phyloP scores from a whole-genome alignment of 1,140 invertebrate species.

The Vanessa tameamea region DNA sequence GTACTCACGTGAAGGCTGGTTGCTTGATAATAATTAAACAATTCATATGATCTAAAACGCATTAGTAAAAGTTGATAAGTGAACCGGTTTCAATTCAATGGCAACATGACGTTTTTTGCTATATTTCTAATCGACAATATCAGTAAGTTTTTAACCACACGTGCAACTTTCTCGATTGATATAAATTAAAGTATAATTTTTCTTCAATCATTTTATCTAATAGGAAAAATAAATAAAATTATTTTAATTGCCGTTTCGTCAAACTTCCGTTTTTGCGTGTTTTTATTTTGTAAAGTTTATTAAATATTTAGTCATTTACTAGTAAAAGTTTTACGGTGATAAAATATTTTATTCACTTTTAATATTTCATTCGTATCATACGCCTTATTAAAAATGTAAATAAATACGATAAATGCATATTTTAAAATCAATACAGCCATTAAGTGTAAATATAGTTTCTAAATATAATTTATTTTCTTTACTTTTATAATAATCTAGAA shows the following conservation, averaged over 20 bases:
- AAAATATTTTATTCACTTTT: not conserved
- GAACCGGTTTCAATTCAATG: not conserved
- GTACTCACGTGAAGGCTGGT: too few species aligned
- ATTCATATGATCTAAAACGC: not conserved
- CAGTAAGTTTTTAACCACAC: not conserved
- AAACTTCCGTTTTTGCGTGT: not conserved
- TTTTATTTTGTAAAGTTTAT: not conserved
- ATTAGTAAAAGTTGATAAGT: conserved; percentile 5
- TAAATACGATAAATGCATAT: too few species aligned
- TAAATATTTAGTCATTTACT: not conserved
- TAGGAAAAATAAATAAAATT: not conserved
- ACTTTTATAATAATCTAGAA: too few species aligned
- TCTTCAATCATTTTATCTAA: not conserved
- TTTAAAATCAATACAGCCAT: too few species aligned
- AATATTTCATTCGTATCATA: not conserved
- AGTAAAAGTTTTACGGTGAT: not conserved
- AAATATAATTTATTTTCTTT: too few species aligned
- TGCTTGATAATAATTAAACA: not conserved
- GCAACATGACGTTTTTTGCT: conserved; percentile 1
- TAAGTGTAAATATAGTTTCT: too few species aligned
- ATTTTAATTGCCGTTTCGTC: not conserved
- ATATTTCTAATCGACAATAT: conserved; percentile 12
- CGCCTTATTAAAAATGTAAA: too few species aligned
- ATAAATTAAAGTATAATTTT: conserved; percentile 1
- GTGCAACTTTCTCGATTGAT: conserved; percentile 5